Conservation (phyloP, 2,113 vertebrate species). For the Ranitomeya imitator region DNA sequence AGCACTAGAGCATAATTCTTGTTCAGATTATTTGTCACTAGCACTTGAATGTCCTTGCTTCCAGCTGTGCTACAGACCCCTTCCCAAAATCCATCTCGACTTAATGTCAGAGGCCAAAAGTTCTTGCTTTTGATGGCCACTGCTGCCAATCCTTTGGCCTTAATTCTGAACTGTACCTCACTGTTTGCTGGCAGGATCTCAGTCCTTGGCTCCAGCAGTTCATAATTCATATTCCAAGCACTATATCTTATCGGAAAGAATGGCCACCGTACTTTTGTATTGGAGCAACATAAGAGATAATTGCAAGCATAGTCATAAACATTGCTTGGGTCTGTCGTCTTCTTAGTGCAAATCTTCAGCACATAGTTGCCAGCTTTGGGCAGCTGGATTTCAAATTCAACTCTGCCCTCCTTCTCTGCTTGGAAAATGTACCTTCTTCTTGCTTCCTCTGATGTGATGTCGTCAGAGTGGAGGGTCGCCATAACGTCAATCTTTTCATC, state of each 20-base stretch:
- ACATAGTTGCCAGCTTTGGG: conserved; percentile 75
- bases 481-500: conserved; percentile 41
- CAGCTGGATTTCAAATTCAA: conserved; percentile 74
- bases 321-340: conserved; percentile 71
- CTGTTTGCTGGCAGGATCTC: conserved; percentile 74
- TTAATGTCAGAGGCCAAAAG: conserved; percentile 67
- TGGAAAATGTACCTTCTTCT: conserved; percentile 72
- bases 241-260: conserved; percentile 73
- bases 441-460: conserved; percentile 63
- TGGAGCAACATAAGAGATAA: conserved; percentile 77
- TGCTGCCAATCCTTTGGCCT: conserved; percentile 72
- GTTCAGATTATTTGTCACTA: conserved; percentile 77
- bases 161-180: conserved; percentile 74
- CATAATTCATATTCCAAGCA: conserved; percentile 74
- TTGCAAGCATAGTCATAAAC: conserved; percentile 74
- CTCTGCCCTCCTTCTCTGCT: conserved; percentile 63
- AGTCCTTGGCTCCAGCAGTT: conserved; percentile 76
- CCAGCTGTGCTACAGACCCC: conserved; percentile 76
- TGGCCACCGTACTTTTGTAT: conserved; percentile 75
- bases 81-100: conserved; percentile 74
- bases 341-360: conserved; percentile 76
- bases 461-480: conserved; percentile 42
- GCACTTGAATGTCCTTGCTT: conserved; percentile 74
- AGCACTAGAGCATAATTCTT: conserved; percentile 74
- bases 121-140: conserved; percentile 72